Evolutionary conservation across 2,797 vertebrate genomes (phyloP), one percentile per base, ranked within the genome.

Genomic region (Cryptoblepharus egeriae): DNA sequence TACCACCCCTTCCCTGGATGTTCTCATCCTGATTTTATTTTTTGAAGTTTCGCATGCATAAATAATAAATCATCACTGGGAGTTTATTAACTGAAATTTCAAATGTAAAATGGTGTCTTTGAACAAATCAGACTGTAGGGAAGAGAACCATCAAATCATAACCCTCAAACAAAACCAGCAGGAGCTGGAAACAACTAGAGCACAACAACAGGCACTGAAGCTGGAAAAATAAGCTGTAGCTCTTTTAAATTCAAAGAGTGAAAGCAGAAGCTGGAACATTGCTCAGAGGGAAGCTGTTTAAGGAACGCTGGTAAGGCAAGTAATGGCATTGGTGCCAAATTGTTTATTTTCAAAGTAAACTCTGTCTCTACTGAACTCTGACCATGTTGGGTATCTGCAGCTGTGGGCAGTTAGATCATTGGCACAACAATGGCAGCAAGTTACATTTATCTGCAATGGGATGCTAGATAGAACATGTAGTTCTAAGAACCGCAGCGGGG

Each of bases 1-100:
- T 30, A 85, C 28, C 1, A 63, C 88, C 39, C 63, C 81, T 79
- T 77, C 80, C 35, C 39, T 42, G 39, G 39, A 9, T 42, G 39
- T 9, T 42, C 39, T 42, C 4, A 42, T 9, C 39, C 39, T 42
- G 37, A 63, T 76, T 45, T 76, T 63, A 45, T 71, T 60, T 24
- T 79, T 70, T n/a, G 70, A 70, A 58, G 30, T 39, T 74, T 37
- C 37, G 60, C 65, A 70, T 79, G 67, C 37, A 22, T 71, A 79
- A 28, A 26, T 79, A 12, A 75, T 13, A n/a, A 28, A 15, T 28
- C 52, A 52, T 74, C 24, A 61, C 9, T 28, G 49, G 15, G 49
- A 18, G 49, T 52, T 52, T 16, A 52, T 52, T 16, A 52, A 52
- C 49, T n/a, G 3, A 42, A 61, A 57, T 75, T 3, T 26, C 15